These are phyloP conservation scores for Thymelicus acteon DNA, from an alignment of 2,888 invertebrate species.

Conservation along the genomic window DNA sequence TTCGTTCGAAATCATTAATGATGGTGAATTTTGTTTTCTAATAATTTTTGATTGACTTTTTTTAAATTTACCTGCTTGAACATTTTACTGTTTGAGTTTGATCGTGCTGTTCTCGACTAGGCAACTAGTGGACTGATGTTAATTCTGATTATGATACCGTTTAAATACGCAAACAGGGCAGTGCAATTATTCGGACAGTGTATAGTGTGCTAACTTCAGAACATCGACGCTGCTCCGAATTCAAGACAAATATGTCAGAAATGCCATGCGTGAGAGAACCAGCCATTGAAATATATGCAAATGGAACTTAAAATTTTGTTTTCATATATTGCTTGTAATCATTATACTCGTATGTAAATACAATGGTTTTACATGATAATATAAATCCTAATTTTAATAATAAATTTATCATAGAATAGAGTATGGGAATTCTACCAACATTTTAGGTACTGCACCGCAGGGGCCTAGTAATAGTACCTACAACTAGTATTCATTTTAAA, in stretches of 20 bases:
- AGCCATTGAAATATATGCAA: conserved; percentile 34
- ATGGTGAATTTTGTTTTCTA: no score
- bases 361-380: no score
- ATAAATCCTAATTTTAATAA: no score
- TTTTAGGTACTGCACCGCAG: no score
- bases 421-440: no score
- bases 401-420: no score
- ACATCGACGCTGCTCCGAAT: conserved; percentile 67
- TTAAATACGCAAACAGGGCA: conserved; percentile 66
- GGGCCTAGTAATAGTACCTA: no score
- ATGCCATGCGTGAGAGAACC: conserved; percentile 51
- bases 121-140: conserved; percentile 57
- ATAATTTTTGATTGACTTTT: background rate
- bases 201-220: conserved; percentile 65
- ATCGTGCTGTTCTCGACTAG: conserved; percentile 49
- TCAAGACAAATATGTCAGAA: conserved; percentile 65
- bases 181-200: conserved; percentile 60
- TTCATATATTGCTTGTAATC: no score
- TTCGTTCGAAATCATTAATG: no score
- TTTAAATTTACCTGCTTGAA: conserved; percentile 73
- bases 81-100: conserved; percentile 63
- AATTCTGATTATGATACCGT: conserved; percentile 45
- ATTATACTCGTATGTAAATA: no score
- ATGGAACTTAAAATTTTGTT: no score
- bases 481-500: no score